Conservation (phyloP, 2,888 invertebrate species). For the Drosophila pullipes region DNA sequence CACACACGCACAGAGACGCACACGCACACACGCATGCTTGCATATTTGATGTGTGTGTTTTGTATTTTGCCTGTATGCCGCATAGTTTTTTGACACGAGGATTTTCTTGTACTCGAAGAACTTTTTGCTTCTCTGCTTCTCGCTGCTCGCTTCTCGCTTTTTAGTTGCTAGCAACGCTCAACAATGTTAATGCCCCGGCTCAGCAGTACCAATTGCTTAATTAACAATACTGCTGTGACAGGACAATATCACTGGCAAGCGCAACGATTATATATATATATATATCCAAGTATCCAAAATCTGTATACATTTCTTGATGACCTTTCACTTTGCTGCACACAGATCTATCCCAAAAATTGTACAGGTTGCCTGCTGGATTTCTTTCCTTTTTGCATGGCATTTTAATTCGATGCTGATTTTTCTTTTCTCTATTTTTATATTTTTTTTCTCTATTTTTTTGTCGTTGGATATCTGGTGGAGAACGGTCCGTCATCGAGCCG, state of each 20-base stretch:
- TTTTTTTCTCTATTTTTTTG: neutral
- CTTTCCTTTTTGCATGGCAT: neutral
- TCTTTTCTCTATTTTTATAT: neutral
- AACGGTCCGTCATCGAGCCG: constrained; percentile 67
- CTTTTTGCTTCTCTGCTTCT: constrained; percentile 2
- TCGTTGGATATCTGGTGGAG: constrained; percentile 3
- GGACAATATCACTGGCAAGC: constrained; percentile 96
- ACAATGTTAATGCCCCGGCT: constrained; percentile 94
- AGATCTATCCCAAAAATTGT: neutral
- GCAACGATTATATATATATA: constrained; percentile 44
- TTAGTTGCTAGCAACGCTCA: constrained; percentile 76
- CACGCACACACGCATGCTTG: constrained; percentile 26
- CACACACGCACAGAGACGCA: constrained; percentile 14
- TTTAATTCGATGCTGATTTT: constrained; percentile 5
- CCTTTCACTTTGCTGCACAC: constrained; percentile 8
- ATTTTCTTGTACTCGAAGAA: constrained; percentile 17
- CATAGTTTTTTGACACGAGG: constrained; percentile 27
- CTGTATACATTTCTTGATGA: constrained; percentile 4
- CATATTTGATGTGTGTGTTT: constrained; percentile 27
- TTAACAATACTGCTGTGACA: constrained; percentile 97
- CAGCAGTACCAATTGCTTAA: constrained; percentile 91
- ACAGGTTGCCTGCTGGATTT: neutral
- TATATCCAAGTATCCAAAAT: neutral
- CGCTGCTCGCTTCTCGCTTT: neutral
- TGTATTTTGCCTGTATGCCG: constrained; percentile 45